Conservation (phyloP, 2,113 vertebrate species). For the human (Homo sapiens) region DNA sequence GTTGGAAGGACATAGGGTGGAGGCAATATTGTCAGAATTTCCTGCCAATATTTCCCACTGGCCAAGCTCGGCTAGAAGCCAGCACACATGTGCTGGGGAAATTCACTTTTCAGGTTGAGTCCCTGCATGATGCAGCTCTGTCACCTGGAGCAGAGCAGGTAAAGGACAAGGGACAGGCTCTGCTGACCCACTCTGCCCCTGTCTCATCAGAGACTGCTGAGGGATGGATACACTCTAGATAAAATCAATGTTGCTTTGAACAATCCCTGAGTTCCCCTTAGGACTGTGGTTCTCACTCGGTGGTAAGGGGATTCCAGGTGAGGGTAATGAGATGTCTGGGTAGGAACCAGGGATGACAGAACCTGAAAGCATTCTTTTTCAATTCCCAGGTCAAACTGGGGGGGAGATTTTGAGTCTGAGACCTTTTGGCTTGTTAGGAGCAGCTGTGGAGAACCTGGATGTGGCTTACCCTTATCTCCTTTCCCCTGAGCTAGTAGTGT, state of each 20-base stretch:
- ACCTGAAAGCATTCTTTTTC: not conserved
- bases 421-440: not conserved
- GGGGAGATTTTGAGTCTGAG: slow-evolving; percentile 4
- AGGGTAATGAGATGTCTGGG: not conserved
- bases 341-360: not conserved
- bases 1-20: not conserved
- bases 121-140: not conserved
- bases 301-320: not conserved
- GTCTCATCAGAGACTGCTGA: not conserved
- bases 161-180: not conserved
- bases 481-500: not conserved
- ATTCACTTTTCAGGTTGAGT: not conserved
- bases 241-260: not conserved
- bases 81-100: not conserved
- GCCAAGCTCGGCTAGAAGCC: not conserved
- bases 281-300: not conserved
- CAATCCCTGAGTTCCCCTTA: not conserved
- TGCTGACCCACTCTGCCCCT: not conserved
- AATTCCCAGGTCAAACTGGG: not conserved
- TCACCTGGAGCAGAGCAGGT: not conserved
- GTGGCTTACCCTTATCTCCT: not conserved
- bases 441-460: not conserved
- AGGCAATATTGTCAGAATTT: not conserved
- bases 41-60: not conserved
- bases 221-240: not conserved